Percentiles rank a stretch among this genome's conserved stretches.
These are phyloP conservation scores for Clarias macrocephalus DNA, from an alignment of 2,113 vertebrate species.

Conservation along the genomic window DNA sequence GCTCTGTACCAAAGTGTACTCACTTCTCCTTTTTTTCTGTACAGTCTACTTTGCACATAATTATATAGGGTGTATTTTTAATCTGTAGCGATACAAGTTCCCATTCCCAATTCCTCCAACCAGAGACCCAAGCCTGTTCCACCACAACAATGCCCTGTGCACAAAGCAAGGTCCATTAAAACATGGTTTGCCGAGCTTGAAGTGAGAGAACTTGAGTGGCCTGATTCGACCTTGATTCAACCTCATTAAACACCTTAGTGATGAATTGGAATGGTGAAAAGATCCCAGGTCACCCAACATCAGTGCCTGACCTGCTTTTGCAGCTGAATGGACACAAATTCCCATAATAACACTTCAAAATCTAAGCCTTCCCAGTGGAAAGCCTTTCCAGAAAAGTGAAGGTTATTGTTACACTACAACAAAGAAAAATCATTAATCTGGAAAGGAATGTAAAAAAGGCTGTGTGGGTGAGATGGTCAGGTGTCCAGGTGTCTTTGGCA, in stretches of 20 bases:
- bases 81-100: neutral
- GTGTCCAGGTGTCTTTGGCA: neutral
- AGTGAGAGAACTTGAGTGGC: neutral
- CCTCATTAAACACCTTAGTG: neutral
- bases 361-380: neutral
- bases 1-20: too few relatives aligned
- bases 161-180: neutral
- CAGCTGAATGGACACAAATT: neutral
- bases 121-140: neutral
- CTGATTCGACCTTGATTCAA: neutral
- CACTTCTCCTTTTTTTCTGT: too few relatives aligned
- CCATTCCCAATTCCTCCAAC: too few relatives aligned
- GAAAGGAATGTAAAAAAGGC: neutral
- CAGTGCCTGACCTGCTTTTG: neutral
- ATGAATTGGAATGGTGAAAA: neutral
- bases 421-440: neutral
- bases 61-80: neutral
- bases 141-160: neutral
- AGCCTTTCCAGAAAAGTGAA: neutral
- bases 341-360: neutral
- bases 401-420: neutral
- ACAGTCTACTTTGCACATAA: too few relatives aligned
- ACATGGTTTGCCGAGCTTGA: neutral
- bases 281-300: neutral
- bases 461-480: neutral